Evolutionary conservation across 2,113 vertebrate genomes (phyloP), one percentile per base, ranked within the genome.

Genomic region (Neodontobutis hainanensis): DNA sequence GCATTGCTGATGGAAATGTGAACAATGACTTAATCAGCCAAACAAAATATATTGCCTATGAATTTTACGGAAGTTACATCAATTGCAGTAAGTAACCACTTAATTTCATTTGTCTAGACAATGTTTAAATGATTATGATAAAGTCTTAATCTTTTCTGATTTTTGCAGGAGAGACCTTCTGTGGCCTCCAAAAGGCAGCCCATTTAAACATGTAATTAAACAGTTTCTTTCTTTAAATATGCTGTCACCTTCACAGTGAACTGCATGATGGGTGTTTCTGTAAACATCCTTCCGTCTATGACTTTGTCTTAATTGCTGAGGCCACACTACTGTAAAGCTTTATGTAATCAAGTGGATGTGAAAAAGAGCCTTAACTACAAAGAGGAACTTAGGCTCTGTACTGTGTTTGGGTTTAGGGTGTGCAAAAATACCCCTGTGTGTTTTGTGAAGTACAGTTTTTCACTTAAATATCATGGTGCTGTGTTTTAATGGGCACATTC

Each of bases 41-140:
- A 0, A 3, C 51, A 8, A 77, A 4, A 0, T 10, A 11, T 43
- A 11, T 2, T 0, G 7, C 6, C 11, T 91, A 87, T 70, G 35
- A 0, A 0, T 91, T 93, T 56, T 2, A 0, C 0, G 91, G 74
- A 0, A 0, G 0, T 0, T 0, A 0, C 5, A 70, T 51, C 3
- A n/a, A 64, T 43, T 92, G 89, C 80, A 81, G 92, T 93, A 83
- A 90, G 92, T 36, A 12, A 7, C n/a, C 12, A 8, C 4, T 8
- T 36, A 36, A 27, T 50, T 5, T 6, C 16, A 50, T 50, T 10
- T 10, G 9, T 11, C 11, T 2, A 8, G 5, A 46, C 44, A 11
- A 12, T 46, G 9, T 5, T 40, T 5, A 40, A 40, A 40, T 40
- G 5, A 11, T 1, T 2, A 51, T 10, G 2, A 27, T 27, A 1